Percentiles rank a stretch among this genome's conserved stretches.
Conservation (phyloP, 2,113 vertebrate genomes). For the Hemiprocne comata region DNA sequence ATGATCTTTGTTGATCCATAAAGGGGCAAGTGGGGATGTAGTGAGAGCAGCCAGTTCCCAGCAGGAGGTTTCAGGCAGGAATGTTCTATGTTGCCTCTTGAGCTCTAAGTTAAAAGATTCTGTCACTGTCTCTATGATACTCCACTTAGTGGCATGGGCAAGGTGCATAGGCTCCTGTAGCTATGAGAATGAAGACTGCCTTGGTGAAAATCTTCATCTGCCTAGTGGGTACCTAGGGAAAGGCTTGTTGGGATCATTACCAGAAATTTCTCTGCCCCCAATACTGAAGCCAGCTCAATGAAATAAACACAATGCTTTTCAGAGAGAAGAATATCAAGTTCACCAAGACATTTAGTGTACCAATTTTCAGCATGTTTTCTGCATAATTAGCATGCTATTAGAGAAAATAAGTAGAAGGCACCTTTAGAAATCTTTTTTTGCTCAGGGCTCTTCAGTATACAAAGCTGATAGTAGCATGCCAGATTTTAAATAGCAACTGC, state of each 20-base stretch:
- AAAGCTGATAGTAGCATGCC: not conserved
- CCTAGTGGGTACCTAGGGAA: not conserved
- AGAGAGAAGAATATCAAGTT: not conserved
- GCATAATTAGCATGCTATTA: conserved; percentile 7
- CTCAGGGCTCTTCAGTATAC: not conserved
- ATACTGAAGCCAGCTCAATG: not conserved
- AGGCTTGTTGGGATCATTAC: not conserved
- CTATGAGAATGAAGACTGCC: not conserved
- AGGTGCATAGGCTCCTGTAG: not conserved
- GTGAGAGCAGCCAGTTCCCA: not conserved
- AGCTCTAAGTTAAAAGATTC: not conserved
- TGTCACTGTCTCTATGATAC: accelerated
- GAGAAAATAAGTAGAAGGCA: not conserved
- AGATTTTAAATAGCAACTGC: conserved; percentile 19
- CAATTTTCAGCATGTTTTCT: not conserved
- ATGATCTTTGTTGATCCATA: not conserved
- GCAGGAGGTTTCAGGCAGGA: not conserved
- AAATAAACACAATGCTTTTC: not conserved
- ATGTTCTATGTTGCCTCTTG: not conserved
- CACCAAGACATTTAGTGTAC: not conserved
- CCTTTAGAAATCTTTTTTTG: not conserved
- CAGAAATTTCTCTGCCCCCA: not conserved
- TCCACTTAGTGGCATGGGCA: not conserved
- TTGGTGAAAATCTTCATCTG: not conserved
- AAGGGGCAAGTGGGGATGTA: not conserved